phyloP scores from a whole-genome alignment of 2,113 vertebrate genomes.

The Sylvicapra grimmia region DNA sequence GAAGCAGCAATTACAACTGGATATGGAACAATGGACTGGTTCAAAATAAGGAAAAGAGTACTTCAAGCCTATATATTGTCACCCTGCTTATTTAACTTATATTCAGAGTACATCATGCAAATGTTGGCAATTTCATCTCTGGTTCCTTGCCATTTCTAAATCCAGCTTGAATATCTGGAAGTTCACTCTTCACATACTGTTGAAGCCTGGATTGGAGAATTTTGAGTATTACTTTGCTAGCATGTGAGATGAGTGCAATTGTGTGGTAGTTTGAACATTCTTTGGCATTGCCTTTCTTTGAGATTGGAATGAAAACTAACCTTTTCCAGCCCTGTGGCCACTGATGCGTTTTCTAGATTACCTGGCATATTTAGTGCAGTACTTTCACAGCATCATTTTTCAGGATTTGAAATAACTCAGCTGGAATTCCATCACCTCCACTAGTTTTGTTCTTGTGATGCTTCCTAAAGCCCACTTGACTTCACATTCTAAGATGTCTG shows the following conservation, averaged over 20 bases:
- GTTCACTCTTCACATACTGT: not conserved
- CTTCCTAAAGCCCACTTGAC: not conserved
- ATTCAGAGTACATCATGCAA: not conserved
- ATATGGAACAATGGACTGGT: no score
- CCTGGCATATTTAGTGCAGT: not conserved
- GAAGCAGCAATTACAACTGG: no score
- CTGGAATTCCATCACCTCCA: not conserved
- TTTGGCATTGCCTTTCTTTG: no score
- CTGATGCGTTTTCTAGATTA: not conserved
- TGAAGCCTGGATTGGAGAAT: not conserved
- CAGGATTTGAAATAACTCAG: not conserved
- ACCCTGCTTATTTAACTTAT: no score
- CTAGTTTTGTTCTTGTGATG: not conserved
- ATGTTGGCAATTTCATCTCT: not conserved
- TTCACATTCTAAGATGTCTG: not conserved
- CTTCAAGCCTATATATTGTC: no score
- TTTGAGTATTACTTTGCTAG: no score
- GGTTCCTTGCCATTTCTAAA: not conserved
- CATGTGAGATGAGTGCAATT: no score
- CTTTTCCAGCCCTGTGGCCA: not conserved
- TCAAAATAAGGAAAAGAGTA: no score
- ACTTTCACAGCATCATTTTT: not conserved
- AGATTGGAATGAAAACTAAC: no score
- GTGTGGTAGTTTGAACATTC: no score
- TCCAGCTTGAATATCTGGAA: not conserved